Evolutionary conservation across 1,140 invertebrate species (phyloP).

Genomic region (Megalopta genalis): DNA sequence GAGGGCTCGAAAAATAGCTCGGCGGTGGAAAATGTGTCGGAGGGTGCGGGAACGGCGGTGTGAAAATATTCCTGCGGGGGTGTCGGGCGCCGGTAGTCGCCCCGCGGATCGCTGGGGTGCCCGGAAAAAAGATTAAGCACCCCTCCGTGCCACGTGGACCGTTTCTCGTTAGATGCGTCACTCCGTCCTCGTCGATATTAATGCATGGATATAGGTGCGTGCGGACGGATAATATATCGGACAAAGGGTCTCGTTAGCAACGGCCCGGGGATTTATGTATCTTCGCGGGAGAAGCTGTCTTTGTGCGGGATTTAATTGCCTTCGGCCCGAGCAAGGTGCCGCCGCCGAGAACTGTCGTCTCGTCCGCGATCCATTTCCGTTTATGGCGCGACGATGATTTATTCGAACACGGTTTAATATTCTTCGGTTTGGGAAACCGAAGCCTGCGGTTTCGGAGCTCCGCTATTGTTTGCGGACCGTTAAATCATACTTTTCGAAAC

Average conservation of each 20-base stretch:
- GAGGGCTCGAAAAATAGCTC: slow-evolving; percentile 23
- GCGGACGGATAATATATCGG: slow-evolving; percentile 26
- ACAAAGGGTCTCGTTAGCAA: slow-evolving; percentile 44
- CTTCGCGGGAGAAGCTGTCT: slow-evolving; percentile 11
- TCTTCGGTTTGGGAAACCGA: slow-evolving; percentile 17
- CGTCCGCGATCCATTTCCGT: not conserved
- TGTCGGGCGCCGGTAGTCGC: slow-evolving; percentile 7
- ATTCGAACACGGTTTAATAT: not conserved
- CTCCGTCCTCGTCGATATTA: slow-evolving; percentile 49
- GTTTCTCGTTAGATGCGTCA: slow-evolving; percentile 61
- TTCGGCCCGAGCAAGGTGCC: not conserved
- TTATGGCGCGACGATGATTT: slow-evolving; percentile 15
- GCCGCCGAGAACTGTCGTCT: not conserved
- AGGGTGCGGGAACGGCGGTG: slow-evolving; percentile 38
- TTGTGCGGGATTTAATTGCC: slow-evolving; percentile 37
- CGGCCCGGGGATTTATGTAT: slow-evolving; percentile 18
- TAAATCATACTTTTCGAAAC: too few species aligned
- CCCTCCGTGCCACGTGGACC: slow-evolving; percentile 57
- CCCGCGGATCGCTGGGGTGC: slow-evolving; percentile 48
- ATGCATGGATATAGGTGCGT: slow-evolving; percentile 47
- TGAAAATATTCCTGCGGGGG: slow-evolving; percentile 63
- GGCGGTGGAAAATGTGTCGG: not conserved
- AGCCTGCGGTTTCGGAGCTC: slow-evolving; percentile 4
- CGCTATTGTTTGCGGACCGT: too few species aligned
- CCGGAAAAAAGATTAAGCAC: slow-evolving; percentile 57